Percentiles rank a stretch among this genome's conserved stretches.
Evolutionary conservation across 2,797 vertebrate species (phyloP).

Genomic region (Galaxias olidus): DNA sequence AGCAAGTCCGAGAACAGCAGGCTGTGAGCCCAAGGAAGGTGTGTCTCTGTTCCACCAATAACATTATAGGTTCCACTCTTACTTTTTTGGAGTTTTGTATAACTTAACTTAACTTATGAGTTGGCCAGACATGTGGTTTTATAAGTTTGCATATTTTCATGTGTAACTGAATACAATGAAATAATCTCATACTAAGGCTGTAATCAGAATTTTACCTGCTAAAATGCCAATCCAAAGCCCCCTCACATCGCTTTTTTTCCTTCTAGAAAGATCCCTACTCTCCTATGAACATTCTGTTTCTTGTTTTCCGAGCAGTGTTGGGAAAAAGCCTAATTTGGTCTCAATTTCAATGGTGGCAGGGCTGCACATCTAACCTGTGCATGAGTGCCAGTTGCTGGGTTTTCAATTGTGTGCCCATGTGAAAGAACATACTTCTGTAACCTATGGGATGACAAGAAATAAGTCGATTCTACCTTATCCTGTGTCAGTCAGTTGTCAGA

Average conservation of each 20-base stretch:
- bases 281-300: constrained; percentile 13
- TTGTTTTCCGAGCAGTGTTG: not conserved
- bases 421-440: no score
- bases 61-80: constrained; percentile 13
- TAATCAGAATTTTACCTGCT: constrained; percentile 21
- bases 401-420: not conserved
- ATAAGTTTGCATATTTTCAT: constrained; percentile 49
- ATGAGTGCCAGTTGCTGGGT: not conserved
- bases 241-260: constrained; percentile 16
- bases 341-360: no score
- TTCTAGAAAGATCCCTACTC: not conserved
- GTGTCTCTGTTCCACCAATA: constrained; percentile 56
- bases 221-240: constrained; percentile 13
- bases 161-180: constrained; percentile 52
- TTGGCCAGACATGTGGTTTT: constrained; percentile 39
- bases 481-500: no score
- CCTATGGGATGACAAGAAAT: no score
- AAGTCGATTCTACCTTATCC: no score
- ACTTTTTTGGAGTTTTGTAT: constrained; percentile 39
- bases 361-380: constrained; percentile 2
- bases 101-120: constrained; percentile 30
- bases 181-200: constrained; percentile 24
- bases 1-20: constrained; percentile 16
- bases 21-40: constrained; percentile 25
- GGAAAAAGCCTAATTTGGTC: not conserved